phyloP scores from a whole-genome alignment of 2,888 invertebrate genomes.

The Chrysolina haemoptera region DNA sequence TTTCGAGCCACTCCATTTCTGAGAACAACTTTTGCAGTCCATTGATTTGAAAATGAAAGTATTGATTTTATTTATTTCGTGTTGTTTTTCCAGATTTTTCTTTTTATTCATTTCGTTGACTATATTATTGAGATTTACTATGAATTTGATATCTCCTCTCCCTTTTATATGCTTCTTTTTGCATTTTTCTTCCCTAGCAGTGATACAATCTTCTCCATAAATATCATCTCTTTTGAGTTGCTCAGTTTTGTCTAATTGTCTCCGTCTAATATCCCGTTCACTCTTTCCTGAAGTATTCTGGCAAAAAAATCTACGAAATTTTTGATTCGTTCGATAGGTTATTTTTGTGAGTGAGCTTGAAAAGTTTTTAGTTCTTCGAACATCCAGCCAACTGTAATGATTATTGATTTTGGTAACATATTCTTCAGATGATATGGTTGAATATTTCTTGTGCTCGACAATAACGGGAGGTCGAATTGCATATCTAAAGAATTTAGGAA shows the following conservation, averaged over 20 bases:
- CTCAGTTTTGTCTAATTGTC: conserved; percentile 22
- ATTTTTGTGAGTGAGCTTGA: neutral
- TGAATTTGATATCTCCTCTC: conserved; percentile 29
- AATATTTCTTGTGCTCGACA: neutral
- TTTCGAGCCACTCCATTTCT: conserved; percentile 21
- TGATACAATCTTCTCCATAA: conserved; percentile 40
- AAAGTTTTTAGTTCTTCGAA: neutral
- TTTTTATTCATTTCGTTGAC: conserved; percentile 32
- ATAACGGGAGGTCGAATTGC: neutral
- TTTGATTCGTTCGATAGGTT: conserved; percentile 1
- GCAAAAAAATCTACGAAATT: conserved; percentile 35
- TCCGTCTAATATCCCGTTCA: conserved; percentile 16
- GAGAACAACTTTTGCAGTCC: conserved; percentile 33
- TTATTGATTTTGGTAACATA: conserved; percentile 3
- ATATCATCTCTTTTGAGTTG: conserved; percentile 38
- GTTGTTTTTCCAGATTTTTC: conserved; percentile 17
- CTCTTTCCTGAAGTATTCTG: conserved; percentile 32
- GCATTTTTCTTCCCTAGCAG: conserved; percentile 32
- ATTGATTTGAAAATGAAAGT: conserved; percentile 37
- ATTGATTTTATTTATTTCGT: conserved; percentile 40
- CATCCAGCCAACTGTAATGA: neutral
- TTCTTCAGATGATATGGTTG: conserved; percentile 15
- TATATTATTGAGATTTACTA: conserved; percentile 32
- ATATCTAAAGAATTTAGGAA: neutral
- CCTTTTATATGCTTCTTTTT: conserved; percentile 34